A percentile compares a stretch with the other conserved stretches of the same genome.
These are phyloP conservation scores for Nesometra sesokonis DNA, from an alignment of 35 echinoderm and acorn worm species.

Conservation along the genomic window DNA sequence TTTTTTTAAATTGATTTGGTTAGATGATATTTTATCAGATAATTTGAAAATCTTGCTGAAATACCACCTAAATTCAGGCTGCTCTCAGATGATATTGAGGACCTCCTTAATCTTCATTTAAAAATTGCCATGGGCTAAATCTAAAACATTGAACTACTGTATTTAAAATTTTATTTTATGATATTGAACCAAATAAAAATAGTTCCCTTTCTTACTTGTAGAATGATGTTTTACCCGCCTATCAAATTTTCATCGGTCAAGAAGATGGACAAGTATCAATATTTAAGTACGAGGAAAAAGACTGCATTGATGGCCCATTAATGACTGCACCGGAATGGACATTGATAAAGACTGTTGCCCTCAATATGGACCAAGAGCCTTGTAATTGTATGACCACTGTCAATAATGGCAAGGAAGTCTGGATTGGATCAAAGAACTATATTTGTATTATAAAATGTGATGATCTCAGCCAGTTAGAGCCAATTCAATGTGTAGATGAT, in stretches of 20 bases:
- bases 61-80: too few species aligned
- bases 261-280: not conserved
- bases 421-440: slow-evolving; percentile 18
- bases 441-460: not conserved
- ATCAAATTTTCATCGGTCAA: not conserved
- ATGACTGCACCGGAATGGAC: not conserved
- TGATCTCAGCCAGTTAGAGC: not conserved
- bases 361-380: not conserved
- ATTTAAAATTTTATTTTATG: too few species aligned
- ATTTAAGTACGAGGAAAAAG: not conserved
- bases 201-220: not conserved
- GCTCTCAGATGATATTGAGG: too few species aligned
- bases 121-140: too few species aligned
- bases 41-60: too few species aligned
- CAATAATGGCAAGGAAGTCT: slow-evolving; percentile 7
- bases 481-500: not conserved
- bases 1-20: too few species aligned
- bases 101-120: too few species aligned
- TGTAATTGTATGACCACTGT: not conserved
- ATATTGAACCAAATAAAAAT: too few species aligned
- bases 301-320: not conserved
- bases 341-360: not conserved
- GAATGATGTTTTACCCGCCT: not conserved
- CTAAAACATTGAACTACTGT: too few species aligned
- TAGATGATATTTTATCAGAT: too few species aligned